Percentiles rank a stretch among this genome's conserved stretches.
phyloP scores from a whole-genome alignment of 2,888 invertebrate species.

The Cheilosia vulpina region DNA sequence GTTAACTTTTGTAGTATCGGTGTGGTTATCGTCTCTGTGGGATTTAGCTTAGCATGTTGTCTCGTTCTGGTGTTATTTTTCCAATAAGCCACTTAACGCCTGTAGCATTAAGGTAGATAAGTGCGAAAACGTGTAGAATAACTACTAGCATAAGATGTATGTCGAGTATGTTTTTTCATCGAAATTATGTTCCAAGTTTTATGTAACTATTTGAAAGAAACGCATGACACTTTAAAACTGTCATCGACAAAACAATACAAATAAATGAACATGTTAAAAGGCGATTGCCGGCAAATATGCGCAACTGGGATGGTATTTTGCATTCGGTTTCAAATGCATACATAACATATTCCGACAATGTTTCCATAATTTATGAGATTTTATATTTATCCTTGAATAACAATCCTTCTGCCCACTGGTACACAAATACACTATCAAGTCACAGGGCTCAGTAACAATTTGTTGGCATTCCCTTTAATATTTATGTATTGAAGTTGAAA shows the following conservation, averaged over 20 bases:
- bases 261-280: neutral
- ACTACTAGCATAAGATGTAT: neutral
- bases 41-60: constrained; percentile 32
- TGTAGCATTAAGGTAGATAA: constrained; percentile 63
- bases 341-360: neutral
- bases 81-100: constrained; percentile 70
- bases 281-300: neutral
- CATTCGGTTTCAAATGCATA: constrained; percentile 3
- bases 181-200: no score
- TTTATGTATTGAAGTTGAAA: constrained; percentile 21
- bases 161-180: no score
- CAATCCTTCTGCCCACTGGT: neutral
- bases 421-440: neutral
- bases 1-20: constrained; percentile 40
- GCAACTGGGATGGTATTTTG: neutral
- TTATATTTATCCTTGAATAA: constrained; percentile 12
- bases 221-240: neutral
- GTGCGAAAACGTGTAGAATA: constrained; percentile 70
- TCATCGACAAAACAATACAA: neutral
- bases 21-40: constrained; percentile 34
- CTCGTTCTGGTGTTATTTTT: constrained; percentile 49
- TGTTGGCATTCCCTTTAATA: constrained; percentile 20
- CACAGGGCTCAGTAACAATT: neutral
- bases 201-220: neutral
- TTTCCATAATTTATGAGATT: constrained; percentile 23